Evolutionary conservation across 2,888 invertebrate species (phyloP), one percentile per base, ranked within the genome.

Genomic region (Microctonus brassicae): DNA sequence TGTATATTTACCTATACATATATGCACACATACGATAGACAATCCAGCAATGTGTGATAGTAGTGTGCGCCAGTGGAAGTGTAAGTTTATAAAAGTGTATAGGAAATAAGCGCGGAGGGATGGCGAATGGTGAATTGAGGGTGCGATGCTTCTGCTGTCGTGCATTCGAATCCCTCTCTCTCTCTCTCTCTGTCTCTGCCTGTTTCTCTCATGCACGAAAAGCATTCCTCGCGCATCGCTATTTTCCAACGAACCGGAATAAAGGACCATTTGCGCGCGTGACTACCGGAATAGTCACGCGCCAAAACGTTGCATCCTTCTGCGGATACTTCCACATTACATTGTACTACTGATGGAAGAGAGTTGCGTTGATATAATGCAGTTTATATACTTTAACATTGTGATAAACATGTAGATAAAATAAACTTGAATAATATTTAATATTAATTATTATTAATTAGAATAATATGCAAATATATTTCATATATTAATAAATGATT

Each of bases 221-320:
- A 62, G 69, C 36, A 62, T 69, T 69, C 36, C 61, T 53, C 53
- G 62, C 62, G 62, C 52, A 61, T 53, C 55, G 61, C 62, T 53
- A 69, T 69, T 69, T 69, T 62, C 52, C 61, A 69, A 69, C 69
- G 62, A 62, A 62, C 73, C 65, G 72, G 74, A 72, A 75, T 74
- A 63, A 70, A 70, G 72, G 67, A 72, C 67, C 70, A 66, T 60
- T 73, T 65, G 65, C 69, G 69, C 72, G 68, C 71, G 70, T 70
- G 66, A 73, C 75, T 69, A 57, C 70, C 69, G 58, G 66, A 66
- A 57, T 57, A 39, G 39, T 39, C 39, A 26, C 57, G 26, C 66
- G 42, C 26, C 57, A n/a, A n/a, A n/a, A n/a, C n/a, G n/a, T n/a
- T n/a, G n/a, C n/a, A n/a, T n/a, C n/a, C n/a, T n/a, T n/a, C n/a